These are phyloP conservation scores for Macrobrachium nipponense DNA, from an alignment of 1,140 invertebrate genomes.

Conservation along the genomic window DNA sequence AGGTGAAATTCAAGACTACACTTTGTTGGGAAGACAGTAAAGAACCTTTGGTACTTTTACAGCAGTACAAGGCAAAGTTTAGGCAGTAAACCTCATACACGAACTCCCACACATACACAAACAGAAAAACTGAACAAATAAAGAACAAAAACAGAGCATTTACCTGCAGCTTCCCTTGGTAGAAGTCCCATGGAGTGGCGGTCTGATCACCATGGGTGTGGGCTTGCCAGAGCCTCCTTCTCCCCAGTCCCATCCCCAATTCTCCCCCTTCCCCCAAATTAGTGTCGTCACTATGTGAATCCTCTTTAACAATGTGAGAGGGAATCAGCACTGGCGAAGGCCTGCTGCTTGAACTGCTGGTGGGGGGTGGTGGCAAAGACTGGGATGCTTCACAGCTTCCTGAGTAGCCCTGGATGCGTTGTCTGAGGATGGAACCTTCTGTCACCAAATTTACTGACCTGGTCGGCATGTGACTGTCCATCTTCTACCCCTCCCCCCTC, in stretches of 20 bases:
- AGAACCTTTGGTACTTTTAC: no score
- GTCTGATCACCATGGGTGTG: slow-evolving; percentile 63
- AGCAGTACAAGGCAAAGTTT: background rate
- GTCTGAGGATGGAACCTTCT: slow-evolving; percentile 63
- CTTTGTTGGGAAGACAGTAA: no score
- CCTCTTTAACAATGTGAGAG: slow-evolving; percentile 47
- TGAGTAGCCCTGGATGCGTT: slow-evolving; percentile 62
- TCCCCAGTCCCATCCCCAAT: slow-evolving; percentile 48
- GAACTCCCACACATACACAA: background rate
- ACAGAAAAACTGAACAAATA: background rate
- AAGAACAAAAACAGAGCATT: background rate
- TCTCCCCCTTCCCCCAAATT: slow-evolving; percentile 56
- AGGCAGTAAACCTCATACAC: no score
- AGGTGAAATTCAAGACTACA: no score
- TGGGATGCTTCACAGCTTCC: slow-evolving; percentile 57
- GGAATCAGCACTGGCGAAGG: slow-evolving; percentile 26
- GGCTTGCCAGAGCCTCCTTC: slow-evolving; percentile 59
- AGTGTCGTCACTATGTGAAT: slow-evolving; percentile 48
- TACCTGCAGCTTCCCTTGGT: slow-evolving; percentile 61
- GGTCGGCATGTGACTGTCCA: slow-evolving; percentile 44
- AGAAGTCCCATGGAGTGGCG: slow-evolving; percentile 61
- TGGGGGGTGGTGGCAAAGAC: slow-evolving; percentile 47
- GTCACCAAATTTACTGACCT: slow-evolving; percentile 58
- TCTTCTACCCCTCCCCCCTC: slow-evolving; percentile 48
- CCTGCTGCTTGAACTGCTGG: slow-evolving; percentile 31